These are phyloP conservation scores for Chaitophorus viminalis DNA, from an alignment of 2,888 invertebrate genomes.

Conservation along the genomic window DNA sequence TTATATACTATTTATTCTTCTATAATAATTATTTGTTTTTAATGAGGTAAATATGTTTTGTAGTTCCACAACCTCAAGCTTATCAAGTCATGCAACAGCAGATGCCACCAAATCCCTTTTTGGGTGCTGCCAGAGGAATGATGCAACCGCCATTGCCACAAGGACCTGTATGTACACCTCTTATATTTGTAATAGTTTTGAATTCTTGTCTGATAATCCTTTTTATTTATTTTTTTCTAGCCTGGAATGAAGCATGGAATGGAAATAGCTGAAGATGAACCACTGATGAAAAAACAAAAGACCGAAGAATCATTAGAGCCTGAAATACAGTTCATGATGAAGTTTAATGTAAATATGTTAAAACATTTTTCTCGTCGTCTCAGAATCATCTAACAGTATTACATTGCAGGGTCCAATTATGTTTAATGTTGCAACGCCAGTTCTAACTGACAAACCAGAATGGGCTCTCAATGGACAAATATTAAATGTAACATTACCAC, in stretches of 20 bases:
- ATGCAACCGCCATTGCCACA: slow-evolving; percentile 53
- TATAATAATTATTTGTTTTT: background rate
- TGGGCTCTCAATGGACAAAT: slow-evolving; percentile 95
- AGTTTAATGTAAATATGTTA: slow-evolving; percentile 65
- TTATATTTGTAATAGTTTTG: background rate
- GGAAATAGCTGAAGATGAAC: slow-evolving; percentile 77
- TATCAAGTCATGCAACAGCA: slow-evolving; percentile 63
- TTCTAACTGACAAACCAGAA: slow-evolving; percentile 88
- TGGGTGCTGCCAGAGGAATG: slow-evolving; percentile 59
- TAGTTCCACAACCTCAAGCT: slow-evolving; percentile 56
- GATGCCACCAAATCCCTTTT: slow-evolving; percentile 62
- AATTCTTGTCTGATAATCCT: slow-evolving; percentile 8
- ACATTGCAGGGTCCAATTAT: slow-evolving; percentile 76
- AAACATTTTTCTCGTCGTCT: background rate
- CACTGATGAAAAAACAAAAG: slow-evolving; percentile 85
- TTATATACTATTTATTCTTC: background rate
- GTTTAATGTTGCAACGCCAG: slow-evolving; percentile 84
- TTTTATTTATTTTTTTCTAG: slow-evolving; percentile 53
- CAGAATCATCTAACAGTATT: slow-evolving; percentile 65
- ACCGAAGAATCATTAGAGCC: slow-evolving; percentile 94
- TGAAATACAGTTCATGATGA: slow-evolving; percentile 81
- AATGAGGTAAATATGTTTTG: slow-evolving; percentile 1
- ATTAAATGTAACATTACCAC: slow-evolving; percentile 79
- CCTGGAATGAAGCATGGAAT: slow-evolving; percentile 64
- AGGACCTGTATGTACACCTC: slow-evolving; percentile 51